phyloP scores from a whole-genome alignment of 2,888 invertebrate genomes.

The Dendrolimus houi region DNA sequence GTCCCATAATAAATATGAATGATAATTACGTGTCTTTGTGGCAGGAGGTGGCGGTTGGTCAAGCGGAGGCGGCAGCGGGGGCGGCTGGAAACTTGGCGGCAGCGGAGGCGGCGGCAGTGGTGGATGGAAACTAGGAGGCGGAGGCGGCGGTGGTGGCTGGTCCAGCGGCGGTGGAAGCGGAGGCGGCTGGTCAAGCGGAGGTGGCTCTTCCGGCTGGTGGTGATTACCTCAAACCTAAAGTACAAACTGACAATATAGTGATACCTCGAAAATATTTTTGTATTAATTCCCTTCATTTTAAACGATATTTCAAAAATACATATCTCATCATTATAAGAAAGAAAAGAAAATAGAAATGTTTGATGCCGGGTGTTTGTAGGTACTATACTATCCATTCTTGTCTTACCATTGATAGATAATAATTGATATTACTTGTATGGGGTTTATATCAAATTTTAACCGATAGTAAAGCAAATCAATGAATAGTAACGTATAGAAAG shows the following conservation, averaged over 20 bases:
- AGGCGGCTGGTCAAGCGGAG: constrained; percentile 25
- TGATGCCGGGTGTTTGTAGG: too few species aligned
- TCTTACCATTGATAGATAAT: too few species aligned
- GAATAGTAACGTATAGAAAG: too few species aligned
- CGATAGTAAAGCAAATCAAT: too few species aligned
- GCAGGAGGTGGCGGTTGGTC: constrained; percentile 27
- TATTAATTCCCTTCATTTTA: constrained; percentile 4
- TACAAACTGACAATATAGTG: constrained; percentile 45
- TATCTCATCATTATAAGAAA: too few species aligned
- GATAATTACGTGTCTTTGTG: constrained; percentile 4
- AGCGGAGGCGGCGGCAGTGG: constrained; percentile 19
- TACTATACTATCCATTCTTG: too few species aligned
- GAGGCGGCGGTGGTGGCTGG: constrained; percentile 23
- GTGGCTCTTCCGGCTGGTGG: constrained; percentile 52
- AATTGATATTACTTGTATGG: too few species aligned
- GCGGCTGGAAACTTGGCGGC: constrained; percentile 2
- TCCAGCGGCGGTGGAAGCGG: constrained; percentile 27
- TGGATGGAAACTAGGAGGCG: constrained; percentile 21
- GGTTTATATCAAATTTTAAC: too few species aligned
- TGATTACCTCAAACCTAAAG: constrained; percentile 29
- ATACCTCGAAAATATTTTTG: constrained; percentile 34
- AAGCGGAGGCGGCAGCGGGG: constrained; percentile 20
- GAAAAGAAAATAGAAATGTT: too few species aligned
- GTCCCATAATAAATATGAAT: too few species aligned
- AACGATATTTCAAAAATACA: too few species aligned